These are phyloP conservation scores for Stenolophus ochropezus DNA, from an alignment of 2,888 invertebrate genomes.

Conservation along the genomic window DNA sequence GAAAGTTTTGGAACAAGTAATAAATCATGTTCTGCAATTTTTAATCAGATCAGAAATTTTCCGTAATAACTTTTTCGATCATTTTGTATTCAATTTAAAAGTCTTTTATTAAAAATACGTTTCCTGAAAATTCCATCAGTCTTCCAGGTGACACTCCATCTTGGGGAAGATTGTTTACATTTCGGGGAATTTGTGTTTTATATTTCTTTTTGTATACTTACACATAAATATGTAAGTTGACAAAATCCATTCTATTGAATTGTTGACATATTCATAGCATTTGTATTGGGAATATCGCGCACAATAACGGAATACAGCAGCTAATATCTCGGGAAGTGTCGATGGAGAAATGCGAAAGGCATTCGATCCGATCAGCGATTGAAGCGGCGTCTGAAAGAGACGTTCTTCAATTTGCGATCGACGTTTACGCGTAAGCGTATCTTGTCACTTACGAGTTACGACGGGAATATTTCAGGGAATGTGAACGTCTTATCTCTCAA, in stretches of 20 bases:
- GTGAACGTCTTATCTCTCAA: not conserved
- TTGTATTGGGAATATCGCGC: not conserved
- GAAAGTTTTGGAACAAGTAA: no score
- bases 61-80: no score
- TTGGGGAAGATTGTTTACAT: not conserved
- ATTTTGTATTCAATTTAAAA: no score
- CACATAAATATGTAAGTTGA: conserved; percentile 2
- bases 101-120: no score
- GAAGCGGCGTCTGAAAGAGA: conserved; percentile 12
- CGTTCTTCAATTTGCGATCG: conserved; percentile 20
- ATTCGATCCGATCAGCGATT: conserved; percentile 6
- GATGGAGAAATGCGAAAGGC: conserved; percentile 5
- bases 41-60: no score
- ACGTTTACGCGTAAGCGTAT: conserved; percentile 4
- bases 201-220: not conserved
- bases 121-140: no score
- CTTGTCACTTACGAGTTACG: not conserved
- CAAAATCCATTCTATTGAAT: not conserved
- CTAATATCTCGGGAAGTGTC: not conserved
- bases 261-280: conserved; percentile 1
- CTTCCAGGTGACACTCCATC: not conserved
- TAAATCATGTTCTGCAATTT: no score
- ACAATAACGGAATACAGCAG: conserved; percentile 4
- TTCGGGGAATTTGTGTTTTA: not conserved
- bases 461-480: not conserved